Base-by-base conservation (phyloP, 2,888 invertebrate genomes). In the Rhopalosiphum nymphaeae region DNA sequence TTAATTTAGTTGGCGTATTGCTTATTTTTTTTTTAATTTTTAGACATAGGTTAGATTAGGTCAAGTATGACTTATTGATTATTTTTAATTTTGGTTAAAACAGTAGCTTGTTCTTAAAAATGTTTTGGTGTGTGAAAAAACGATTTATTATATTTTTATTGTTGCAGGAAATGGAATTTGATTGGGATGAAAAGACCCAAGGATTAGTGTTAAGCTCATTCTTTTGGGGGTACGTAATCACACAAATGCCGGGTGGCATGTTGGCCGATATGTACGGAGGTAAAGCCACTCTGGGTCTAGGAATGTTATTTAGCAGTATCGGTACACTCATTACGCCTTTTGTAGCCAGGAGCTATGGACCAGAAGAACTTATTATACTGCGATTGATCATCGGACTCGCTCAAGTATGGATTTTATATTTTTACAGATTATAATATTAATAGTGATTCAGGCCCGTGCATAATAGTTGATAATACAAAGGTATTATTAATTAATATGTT, bases 121-220 rank as follows among this genome's bases (percentile, higher is more conserved):
- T 78, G 36, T 78, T 67, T n/a, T n/a, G n/a, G 0, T 36, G 21
- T 1, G 7, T 10, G n/a, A 36, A 78, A 78, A 78, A 36, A 21
- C 9, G 0, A 67, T 21, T 21, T 36, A 78, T 36, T 36, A 5
- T 36, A 10, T 26, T 29, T 46, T 44, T 57, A 2, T 36, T 9
- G 56, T 57, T 93, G 29, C 95, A 96, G 96, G 95, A 96, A 42
- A 96, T 96, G 25, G 96, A 96, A 94, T 97, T 97, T 95, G 96
- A 97, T 84, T 98, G 98, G 98, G 96, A 97, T 92, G 97, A 97
- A 95, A 96, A 97, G 94, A 96, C 95, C 7, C 96, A 96, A 95
- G 96, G 96, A 1, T 94, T 96, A 88, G 95, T 96, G 36, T 95
- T 96, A 29, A 95, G 96, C 10, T 95, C 96, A 5, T 96, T 96